These are phyloP conservation scores for Carabus problematicus DNA, from an alignment of 2,888 invertebrate species.

Conservation along the genomic window DNA sequence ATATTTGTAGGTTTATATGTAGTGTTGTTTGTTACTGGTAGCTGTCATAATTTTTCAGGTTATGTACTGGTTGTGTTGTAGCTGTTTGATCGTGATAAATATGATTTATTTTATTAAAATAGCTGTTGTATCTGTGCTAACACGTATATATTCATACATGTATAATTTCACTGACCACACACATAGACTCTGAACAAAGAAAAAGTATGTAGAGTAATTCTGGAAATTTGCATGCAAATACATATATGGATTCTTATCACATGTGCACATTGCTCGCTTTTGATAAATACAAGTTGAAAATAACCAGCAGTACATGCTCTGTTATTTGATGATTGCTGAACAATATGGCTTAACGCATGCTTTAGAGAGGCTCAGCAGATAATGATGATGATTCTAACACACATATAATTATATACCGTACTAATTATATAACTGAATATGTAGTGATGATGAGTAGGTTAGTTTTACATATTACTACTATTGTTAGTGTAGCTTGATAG, in stretches of 20 bases:
- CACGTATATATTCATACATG: not conserved
- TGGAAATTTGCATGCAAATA: slow-evolving; percentile 38
- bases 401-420: no score
- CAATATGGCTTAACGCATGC: no score
- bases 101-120: not conserved
- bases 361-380: no score
- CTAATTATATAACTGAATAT: no score
- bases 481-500: slow-evolving; percentile 35
- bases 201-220: slow-evolving; percentile 7
- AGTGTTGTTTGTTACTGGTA: slow-evolving; percentile 3
- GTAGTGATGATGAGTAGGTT: no score
- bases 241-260: slow-evolving; percentile 30
- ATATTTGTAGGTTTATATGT: no score
- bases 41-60: slow-evolving; percentile 12
- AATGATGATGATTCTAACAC: no score
- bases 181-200: no score
- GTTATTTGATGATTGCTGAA: no score
- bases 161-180: slow-evolving; percentile 2
- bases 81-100: not conserved
- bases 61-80: not conserved
- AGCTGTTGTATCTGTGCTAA: slow-evolving; percentile 25
- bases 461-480: slow-evolving; percentile 4
- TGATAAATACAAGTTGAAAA: slow-evolving; percentile 1
- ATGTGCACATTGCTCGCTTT: slow-evolving; percentile 34
- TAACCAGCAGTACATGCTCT: not conserved